phyloP scores from a whole-genome alignment of 2,797 vertebrate genomes.

The Labeo calbasu region DNA sequence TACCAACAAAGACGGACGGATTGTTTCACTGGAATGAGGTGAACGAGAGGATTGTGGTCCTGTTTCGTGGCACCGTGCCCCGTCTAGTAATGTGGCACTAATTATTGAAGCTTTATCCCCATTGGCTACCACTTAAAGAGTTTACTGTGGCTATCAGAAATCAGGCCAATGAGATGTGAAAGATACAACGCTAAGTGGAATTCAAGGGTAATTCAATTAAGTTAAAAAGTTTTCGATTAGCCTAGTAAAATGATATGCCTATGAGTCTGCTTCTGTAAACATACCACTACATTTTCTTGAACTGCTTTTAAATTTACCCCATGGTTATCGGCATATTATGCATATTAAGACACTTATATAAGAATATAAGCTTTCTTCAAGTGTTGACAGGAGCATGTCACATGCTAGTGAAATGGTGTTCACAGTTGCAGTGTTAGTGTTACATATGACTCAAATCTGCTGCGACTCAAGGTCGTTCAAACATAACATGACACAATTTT shows the following conservation, averaged over 20 bases:
- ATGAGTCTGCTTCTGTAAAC: conserved; percentile 22
- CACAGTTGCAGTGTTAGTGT: conserved; percentile 21
- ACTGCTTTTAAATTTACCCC: neutral
- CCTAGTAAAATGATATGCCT: neutral
- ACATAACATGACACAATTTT: conserved; percentile 53
- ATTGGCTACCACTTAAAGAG: conserved; percentile 14
- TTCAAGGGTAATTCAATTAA: conserved; percentile 22
- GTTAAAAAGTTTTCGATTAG: conserved; percentile 20
- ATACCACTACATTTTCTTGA: neutral
- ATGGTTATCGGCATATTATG: neutral
- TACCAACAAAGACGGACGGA: conserved; percentile 26
- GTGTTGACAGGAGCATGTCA: conserved; percentile 36
- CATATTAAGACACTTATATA: neutral
- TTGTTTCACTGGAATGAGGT: conserved; percentile 13
- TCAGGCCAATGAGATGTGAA: conserved; percentile 19
- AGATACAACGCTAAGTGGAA: conserved; percentile 13
- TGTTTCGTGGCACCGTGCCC: conserved; percentile 8
- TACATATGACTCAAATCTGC: conserved; percentile 50
- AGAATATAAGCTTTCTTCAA: neutral
- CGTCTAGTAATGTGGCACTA: conserved; percentile 42
- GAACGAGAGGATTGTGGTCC: conserved; percentile 12
- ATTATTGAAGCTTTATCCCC: conserved; percentile 36
- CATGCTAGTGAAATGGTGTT: conserved; percentile 27
- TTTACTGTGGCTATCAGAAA: conserved; percentile 22
- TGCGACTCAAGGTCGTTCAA: conserved; percentile 53